These are phyloP conservation scores for Artemia sinica DNA, from an alignment of 2,888 invertebrate species.

Conservation along the genomic window DNA sequence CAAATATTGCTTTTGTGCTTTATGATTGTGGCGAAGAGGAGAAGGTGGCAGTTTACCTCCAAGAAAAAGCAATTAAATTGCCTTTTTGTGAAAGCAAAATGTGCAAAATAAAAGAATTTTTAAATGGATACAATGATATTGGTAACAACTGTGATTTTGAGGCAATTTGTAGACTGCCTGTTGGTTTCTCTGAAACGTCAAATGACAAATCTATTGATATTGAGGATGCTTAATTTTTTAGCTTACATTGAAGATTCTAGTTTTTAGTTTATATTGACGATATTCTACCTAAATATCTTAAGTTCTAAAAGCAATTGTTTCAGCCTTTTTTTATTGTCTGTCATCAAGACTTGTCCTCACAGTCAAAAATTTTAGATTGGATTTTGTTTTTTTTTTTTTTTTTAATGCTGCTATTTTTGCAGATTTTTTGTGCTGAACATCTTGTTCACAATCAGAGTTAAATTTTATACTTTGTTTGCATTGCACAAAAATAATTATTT, in stretches of 20 bases:
- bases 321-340: no score
- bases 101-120: slow-evolving; percentile 44
- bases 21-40: slow-evolving; percentile 40
- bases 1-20: slow-evolving; percentile 57
- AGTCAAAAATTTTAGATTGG: no score
- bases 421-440: no score
- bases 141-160: slow-evolving; percentile 47
- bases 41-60: slow-evolving; percentile 49
- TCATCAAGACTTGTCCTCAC: no score
- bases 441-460: no score
- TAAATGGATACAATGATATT: slow-evolving; percentile 40
- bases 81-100: slow-evolving; percentile 50
- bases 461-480: no score
- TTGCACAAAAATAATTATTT: no score
- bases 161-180: slow-evolving; percentile 41
- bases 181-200: neutral
- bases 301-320: no score
- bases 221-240: neutral
- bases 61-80: slow-evolving; percentile 49
- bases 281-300: no score
- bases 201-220: neutral
- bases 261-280: neutral
- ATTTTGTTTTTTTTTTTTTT: no score
- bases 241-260: no score
- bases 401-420: no score